Percentiles rank a stretch among this genome's conserved stretches.
These are phyloP conservation scores for Cynopterus sphinx DNA, from an alignment of 2,797 vertebrate species.

Conservation along the genomic window DNA sequence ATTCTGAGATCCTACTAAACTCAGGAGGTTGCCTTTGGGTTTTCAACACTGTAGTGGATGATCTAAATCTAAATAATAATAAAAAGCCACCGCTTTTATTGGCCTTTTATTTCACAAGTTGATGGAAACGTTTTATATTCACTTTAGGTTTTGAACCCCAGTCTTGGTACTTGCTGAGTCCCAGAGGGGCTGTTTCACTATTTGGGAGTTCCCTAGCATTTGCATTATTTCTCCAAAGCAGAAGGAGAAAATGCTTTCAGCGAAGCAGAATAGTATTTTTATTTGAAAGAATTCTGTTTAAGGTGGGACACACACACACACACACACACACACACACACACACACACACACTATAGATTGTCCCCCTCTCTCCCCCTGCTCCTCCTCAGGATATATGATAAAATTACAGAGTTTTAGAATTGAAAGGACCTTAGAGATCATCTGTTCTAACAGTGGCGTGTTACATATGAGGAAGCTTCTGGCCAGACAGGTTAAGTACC, in stretches of 20 bases:
- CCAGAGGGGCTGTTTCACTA: slow-evolving; percentile 70
- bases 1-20: slow-evolving; percentile 38
- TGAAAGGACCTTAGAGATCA: slow-evolving; percentile 24
- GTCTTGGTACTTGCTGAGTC: slow-evolving; percentile 56
- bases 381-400: not conserved
- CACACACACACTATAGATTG: not conserved
- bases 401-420: slow-evolving; percentile 34
- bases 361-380: not conserved
- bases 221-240: slow-evolving; percentile 67
- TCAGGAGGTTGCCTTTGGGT: slow-evolving; percentile 59
- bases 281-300: slow-evolving; percentile 61
- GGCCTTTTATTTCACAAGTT: slow-evolving; percentile 75
- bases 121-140: slow-evolving; percentile 75
- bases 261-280: slow-evolving; percentile 66
- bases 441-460: not conserved
- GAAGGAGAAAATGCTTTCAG: slow-evolving; percentile 60
- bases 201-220: slow-evolving; percentile 71
- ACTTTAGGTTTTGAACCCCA: slow-evolving; percentile 73
- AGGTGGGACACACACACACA: slow-evolving; percentile 43
- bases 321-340: not conserved
- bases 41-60: slow-evolving; percentile 67
- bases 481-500: slow-evolving; percentile 56
- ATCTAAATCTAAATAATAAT: slow-evolving; percentile 79
- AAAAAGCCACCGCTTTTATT: slow-evolving; percentile 74
- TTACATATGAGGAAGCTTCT: slow-evolving; percentile 26